Evolutionary conservation across 2,797 vertebrate species (phyloP).

Genomic region (Malacoraja senta): DNA sequence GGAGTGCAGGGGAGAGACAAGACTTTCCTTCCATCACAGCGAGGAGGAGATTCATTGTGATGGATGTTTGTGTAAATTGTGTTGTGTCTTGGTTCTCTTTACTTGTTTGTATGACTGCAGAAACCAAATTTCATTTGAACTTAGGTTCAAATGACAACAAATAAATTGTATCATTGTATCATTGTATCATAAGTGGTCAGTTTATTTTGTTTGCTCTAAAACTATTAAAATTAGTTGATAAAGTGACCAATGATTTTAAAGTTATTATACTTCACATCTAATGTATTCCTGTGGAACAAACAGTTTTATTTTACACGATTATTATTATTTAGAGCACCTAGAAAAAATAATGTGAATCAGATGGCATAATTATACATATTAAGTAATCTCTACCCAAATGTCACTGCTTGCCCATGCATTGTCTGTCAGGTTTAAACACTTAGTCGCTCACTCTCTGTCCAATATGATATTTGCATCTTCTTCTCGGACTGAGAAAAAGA

Average conservation of each 20-base stretch:
- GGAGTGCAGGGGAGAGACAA: too few relatives aligned
- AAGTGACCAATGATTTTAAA: background rate
- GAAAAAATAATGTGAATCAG: background rate
- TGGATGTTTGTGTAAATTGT: too few relatives aligned
- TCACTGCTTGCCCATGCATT: background rate
- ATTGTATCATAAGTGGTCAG: too few relatives aligned
- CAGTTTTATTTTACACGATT: background rate
- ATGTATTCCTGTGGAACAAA: background rate
- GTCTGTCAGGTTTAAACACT: background rate
- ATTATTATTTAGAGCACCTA: background rate
- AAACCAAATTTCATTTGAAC: too few relatives aligned
- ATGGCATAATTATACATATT: constrained; percentile 12
- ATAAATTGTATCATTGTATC: too few relatives aligned
- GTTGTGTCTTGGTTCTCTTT: too few relatives aligned
- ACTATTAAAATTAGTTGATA: background rate
- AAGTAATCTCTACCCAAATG: background rate
- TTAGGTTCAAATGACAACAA: too few relatives aligned
- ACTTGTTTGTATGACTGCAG: too few relatives aligned
- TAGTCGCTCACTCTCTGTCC: background rate
- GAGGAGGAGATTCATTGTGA: too few relatives aligned
- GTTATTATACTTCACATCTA: background rate
- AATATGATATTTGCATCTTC: background rate
- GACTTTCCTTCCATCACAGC: too few relatives aligned
- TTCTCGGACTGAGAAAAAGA: background rate
- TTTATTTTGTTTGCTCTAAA: background rate